Conservation (phyloP, 2,797 vertebrate genomes). For the Cygnus olor region DNA sequence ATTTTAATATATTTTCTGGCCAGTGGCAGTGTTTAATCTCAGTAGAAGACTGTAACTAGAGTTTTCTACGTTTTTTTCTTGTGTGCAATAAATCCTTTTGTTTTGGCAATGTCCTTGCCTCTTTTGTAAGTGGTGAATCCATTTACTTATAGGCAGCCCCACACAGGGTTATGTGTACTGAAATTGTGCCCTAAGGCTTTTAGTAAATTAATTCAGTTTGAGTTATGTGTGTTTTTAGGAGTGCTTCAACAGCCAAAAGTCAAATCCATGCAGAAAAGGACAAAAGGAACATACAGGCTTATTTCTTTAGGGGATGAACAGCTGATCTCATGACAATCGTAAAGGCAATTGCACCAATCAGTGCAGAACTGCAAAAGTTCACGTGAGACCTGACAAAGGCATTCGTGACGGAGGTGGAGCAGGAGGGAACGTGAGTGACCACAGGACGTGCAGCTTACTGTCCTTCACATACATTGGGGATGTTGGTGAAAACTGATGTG, state of each 20-base stretch:
- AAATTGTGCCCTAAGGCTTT: background rate
- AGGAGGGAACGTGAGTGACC: background rate
- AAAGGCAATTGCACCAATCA: background rate
- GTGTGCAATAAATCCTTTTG: background rate
- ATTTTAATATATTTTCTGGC: background rate
- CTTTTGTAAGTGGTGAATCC: background rate
- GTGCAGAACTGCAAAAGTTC: background rate
- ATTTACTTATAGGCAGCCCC: background rate
- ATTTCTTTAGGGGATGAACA: background rate
- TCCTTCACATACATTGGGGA: background rate
- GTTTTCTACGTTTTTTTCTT: background rate
- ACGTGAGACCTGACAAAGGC: background rate
- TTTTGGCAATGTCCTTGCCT: background rate
- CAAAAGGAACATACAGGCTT: background rate
- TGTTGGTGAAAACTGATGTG: background rate
- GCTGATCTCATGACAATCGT: background rate
- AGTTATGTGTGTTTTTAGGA: background rate
- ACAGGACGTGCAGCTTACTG: background rate
- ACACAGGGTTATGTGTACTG: background rate
- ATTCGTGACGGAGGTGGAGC: accelerated
- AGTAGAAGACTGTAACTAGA: background rate
- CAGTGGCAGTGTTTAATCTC: background rate
- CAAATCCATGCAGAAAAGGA: background rate
- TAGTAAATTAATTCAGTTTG: background rate
- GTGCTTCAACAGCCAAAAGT: background rate